phyloP scores from a whole-genome alignment of 30 jellyfish, hydroid and myxozoan species.

The Chironex yamaguchii region DNA sequence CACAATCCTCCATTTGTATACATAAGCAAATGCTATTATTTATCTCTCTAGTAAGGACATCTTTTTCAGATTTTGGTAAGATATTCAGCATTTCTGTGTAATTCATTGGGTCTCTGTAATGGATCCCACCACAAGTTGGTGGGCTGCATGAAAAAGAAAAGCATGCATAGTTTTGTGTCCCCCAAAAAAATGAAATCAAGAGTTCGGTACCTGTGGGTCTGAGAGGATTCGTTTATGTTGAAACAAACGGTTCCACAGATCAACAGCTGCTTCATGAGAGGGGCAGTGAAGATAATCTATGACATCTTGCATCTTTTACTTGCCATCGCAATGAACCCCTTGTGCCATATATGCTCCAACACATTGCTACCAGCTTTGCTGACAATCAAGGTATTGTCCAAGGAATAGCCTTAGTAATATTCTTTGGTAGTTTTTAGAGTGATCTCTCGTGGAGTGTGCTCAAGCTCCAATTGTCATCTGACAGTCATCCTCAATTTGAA shows the following conservation, averaged over 20 bases:
- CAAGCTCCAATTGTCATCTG: no score
- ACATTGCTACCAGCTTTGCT: conserved; percentile 43
- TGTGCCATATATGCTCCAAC: conserved; percentile 20
- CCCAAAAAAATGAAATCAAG: no score
- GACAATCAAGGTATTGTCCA: no score
- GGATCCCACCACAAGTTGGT: conserved; percentile 28
- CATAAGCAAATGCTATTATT: not conserved
- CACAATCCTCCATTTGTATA: not conserved
- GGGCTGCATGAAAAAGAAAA: not conserved
- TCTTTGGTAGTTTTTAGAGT: no score
- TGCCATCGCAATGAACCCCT: conserved; percentile 58
- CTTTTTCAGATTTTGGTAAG: not conserved
- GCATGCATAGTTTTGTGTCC: no score
- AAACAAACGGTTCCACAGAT: no score
- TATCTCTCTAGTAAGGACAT: not conserved
- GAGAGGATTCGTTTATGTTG: no score
- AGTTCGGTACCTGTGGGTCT: no score
- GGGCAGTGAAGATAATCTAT: conserved; percentile 43
- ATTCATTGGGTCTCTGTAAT: conserved; percentile 6
- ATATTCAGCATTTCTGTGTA: conserved; percentile 3
- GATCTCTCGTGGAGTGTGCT: no score
- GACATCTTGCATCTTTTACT: conserved; percentile 42
- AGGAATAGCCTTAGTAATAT: no score
- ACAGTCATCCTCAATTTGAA: no score
- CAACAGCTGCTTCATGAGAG: conserved; percentile 56